A percentile compares a stretch with the other conserved stretches of the same genome.
Conservation (phyloP, 2,113 vertebrate species). For the Polypterus senegalus region DNA sequence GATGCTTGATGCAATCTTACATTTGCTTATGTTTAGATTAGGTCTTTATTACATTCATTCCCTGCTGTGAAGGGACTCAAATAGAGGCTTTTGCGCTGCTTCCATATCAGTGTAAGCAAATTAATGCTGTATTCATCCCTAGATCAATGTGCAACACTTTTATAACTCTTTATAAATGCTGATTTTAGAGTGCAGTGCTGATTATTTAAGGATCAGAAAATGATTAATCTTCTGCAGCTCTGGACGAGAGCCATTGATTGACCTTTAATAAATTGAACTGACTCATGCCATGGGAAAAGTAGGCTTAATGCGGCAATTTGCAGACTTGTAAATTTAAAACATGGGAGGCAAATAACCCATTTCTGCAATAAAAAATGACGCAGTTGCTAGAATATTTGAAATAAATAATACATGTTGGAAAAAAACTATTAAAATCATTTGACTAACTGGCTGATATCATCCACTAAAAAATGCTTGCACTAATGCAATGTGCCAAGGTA, state of each 20-base stretch:
- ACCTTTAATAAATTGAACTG: slow-evolving; percentile 22
- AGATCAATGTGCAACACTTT: slow-evolving; percentile 14
- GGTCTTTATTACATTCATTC: not conserved
- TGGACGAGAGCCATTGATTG: slow-evolving; percentile 27
- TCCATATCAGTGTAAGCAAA: not conserved
- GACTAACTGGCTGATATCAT: too few relatives aligned
- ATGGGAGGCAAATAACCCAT: slow-evolving; percentile 11
- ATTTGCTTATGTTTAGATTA: not conserved
- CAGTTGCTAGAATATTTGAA: slow-evolving; percentile 12
- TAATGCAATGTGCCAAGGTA: too few relatives aligned
- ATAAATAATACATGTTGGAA: slow-evolving; percentile 3
- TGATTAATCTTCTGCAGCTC: slow-evolving; percentile 22
- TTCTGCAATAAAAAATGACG: slow-evolving; percentile 16
- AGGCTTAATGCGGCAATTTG: slow-evolving; percentile 20
- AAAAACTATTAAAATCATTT: too few relatives aligned
- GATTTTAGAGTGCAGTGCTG: slow-evolving; percentile 14
- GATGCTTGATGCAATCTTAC: not conserved
- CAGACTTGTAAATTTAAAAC: slow-evolving; percentile 14
- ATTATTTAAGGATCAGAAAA: slow-evolving; percentile 24
- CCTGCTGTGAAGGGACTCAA: not conserved
- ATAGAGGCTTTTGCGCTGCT: not conserved
- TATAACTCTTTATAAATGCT: slow-evolving; percentile 9
- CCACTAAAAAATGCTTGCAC: too few relatives aligned
- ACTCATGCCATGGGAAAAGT: slow-evolving; percentile 13
- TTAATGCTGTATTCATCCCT: slow-evolving; percentile 8